Evolutionary conservation across 2,888 invertebrate genomes (phyloP), one percentile per base, ranked within the genome.

Genomic region (Cephus sareptanus): DNA sequence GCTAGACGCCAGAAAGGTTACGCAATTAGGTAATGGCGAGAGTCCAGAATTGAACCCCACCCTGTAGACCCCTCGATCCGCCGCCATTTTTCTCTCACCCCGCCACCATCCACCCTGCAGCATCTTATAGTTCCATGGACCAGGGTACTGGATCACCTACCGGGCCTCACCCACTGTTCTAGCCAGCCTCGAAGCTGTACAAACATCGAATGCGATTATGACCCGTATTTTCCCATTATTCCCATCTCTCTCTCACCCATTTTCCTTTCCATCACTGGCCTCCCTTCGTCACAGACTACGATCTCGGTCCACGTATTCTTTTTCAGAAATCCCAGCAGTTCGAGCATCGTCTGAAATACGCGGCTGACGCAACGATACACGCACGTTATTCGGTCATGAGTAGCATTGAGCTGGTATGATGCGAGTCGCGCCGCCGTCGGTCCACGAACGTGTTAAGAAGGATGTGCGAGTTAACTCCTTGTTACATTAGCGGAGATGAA

Each of bases 401-500:
- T 40, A 74, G 80, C 80, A 79, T 79, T 69, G 75, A 76, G 80
- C 79, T 77, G 79, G 73, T 79, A 83, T 83, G 82, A 83, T 81
- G 79, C 56, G 78, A 80, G 73, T 74, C 34, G 74, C 77, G 70
- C 33, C 37, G 68, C 75, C 37, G 73, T 80, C 73, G 80, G 73
- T 75, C 71, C 75, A 75, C 74, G 79, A 77, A 77, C 82, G 80
- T 82, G 89, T 89, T 90, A 89, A 91, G 90, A 89, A 90, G 91
- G 91, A 91, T 90, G 90, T 90, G 84, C 90, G 90, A 90, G 91
- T 90, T 90, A 90, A 89, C 88, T 90, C 87, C 86, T 87, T 84
- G 89, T 89, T 90, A 88, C 90, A 89, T 91, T 90, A 90, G 82
- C 85, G 82, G 87, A 89, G 90, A 90, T 90, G 90, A 91, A 90